Base-by-base conservation (phyloP, 2,113 vertebrate genomes). In the Hepsetus odoe region DNA sequence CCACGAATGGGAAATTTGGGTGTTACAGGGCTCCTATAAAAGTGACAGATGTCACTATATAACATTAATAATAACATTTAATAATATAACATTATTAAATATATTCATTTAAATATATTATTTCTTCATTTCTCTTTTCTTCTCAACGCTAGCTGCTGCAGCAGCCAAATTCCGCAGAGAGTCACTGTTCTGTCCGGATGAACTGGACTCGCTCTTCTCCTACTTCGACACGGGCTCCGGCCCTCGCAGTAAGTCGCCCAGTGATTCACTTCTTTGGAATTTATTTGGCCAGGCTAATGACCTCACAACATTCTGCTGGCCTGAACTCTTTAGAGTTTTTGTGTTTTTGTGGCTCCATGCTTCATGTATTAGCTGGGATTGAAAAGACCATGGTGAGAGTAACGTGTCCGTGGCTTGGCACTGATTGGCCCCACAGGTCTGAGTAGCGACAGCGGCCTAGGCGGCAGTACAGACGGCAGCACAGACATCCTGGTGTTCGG, bases 161-260 rank as follows among this genome's bases (percentile, higher is more conserved):
- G 96, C 95, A 86, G 95, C 95, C 86, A 95, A 97, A 92, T 94
- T 96, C 77, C 96, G 95, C 76, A 93, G 96, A 66, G 97, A 98
- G 88, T 97, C 97, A 82, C 92, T 99, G 76, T 98, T 98, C 94
- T 97, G 96, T 92, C 97, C 97, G 68, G 96, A 98, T 89, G 97
- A 98, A 90, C 95, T 99, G 91, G 96, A 98, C 86, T 96, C 96
- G 28, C 94, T 99, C 83, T 99, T 98, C 92, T 98, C 96, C 92
- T 98, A 97, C 94, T 98, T 98, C 90, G 96, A 98, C 93, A 96
- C 95, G 18, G 95, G 91, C 74, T 89, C 90, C 16, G 90, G 90
- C 16, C 91, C 92, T 35, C 90, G 89, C 87, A 93, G 91, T 92
- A 87, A 91, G 92, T 90, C 44, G 0, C n/a, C n/a, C n/a, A n/a